These are phyloP conservation scores for Bilobella aurantiaca DNA, from an alignment of 1,140 invertebrate species.

Conservation along the genomic window DNA sequence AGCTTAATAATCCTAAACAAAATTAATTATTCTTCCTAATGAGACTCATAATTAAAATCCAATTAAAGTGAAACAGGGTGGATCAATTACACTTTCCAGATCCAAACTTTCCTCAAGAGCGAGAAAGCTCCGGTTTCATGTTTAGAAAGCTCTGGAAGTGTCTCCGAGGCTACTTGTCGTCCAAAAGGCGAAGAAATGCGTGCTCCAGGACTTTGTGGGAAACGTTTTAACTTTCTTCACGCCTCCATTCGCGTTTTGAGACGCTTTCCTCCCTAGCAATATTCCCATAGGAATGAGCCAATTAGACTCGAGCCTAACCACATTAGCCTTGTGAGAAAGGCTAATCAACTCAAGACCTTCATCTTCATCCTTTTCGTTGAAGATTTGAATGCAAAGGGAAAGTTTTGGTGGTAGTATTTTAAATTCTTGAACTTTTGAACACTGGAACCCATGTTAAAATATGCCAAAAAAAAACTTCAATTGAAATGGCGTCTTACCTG, in stretches of 20 bases:
- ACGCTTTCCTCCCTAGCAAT: neutral
- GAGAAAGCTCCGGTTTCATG: neutral
- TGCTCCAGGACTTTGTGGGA: neutral
- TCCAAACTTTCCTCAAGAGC: neutral
- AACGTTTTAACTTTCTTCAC: neutral
- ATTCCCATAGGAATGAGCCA: neutral
- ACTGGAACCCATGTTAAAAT: too few relatives aligned
- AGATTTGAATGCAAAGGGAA: neutral
- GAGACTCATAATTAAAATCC: slow-evolving; percentile 33
- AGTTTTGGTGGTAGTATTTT: too few relatives aligned
- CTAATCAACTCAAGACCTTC: neutral
- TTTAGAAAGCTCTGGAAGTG: neutral
- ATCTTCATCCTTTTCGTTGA: neutral
- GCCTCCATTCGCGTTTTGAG: too few relatives aligned
- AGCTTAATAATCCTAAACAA: slow-evolving; percentile 3
- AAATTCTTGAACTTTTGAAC: too few relatives aligned
- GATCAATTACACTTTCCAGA: slow-evolving; percentile 7
- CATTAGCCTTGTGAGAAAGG: neutral
- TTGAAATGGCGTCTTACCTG: slow-evolving; percentile 21
- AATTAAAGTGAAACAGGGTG: slow-evolving; percentile 20
- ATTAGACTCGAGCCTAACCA: neutral
- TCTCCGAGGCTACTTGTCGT: too few relatives aligned
- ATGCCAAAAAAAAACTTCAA: neutral
- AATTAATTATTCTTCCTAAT: slow-evolving; percentile 23
- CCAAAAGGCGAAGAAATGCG: too few relatives aligned